A percentile compares a stretch with the other conserved stretches of the same genome.
Evolutionary conservation across 2,113 vertebrate species (phyloP).

Genomic region (Haemorhous mexicanus): DNA sequence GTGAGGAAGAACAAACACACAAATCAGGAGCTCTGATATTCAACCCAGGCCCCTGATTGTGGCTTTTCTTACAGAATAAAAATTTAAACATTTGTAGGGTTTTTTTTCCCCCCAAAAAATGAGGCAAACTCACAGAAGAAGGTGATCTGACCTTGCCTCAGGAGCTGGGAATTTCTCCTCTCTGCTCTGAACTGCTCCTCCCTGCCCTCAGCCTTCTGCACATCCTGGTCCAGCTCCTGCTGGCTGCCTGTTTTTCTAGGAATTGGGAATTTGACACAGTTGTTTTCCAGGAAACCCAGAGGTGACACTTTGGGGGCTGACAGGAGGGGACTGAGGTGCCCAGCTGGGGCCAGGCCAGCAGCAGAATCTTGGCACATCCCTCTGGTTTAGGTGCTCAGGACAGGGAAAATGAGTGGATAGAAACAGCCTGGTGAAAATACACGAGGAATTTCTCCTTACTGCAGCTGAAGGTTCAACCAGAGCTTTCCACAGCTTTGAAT

Average conservation of each 20-base stretch:
- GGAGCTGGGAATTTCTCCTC: not conserved
- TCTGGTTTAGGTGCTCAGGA: not conserved
- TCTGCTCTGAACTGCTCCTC: not conserved
- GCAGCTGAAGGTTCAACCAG: not conserved
- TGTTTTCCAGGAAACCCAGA: not conserved
- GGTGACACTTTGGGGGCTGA: not conserved
- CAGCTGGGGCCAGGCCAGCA: accelerated
- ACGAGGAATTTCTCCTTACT: not conserved
- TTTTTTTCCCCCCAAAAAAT: accelerated
- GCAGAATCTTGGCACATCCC: not conserved
- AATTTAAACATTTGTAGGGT: not conserved
- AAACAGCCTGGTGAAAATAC: not conserved
- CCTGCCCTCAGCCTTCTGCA: not conserved
- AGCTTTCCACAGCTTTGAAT: not conserved
- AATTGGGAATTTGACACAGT: not conserved
- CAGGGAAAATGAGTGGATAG: accelerated
- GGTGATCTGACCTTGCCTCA: not conserved
- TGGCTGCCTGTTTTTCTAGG: not conserved
- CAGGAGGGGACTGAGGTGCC: not conserved
- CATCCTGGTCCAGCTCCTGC: not conserved
- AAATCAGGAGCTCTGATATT: not conserved
- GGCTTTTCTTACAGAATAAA: not conserved
- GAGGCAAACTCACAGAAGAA: not conserved
- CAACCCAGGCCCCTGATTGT: not conserved
- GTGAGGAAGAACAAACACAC: not conserved